Base-by-base conservation (phyloP, 35 echinoderm and acorn worm genomes). In the Apostichopus parvimensis region DNA sequence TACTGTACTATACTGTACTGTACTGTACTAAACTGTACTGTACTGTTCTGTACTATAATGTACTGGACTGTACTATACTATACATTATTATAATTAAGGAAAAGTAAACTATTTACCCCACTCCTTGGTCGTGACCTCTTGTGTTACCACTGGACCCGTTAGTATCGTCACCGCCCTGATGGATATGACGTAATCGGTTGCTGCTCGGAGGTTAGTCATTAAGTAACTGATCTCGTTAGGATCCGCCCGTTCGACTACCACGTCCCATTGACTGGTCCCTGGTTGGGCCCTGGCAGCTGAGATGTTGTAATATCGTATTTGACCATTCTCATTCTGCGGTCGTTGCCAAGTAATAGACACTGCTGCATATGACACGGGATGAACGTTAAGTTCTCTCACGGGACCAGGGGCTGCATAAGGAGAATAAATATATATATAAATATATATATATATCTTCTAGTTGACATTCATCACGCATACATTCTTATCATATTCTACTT, bases 131-230 rank as follows among this genome's bases (percentile, higher is more conserved):
- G 22, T 55, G 3, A 71, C 81, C 10, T 73, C 45, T 56, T 76
- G 57, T 5, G 62, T 64, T 20, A 60, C 87, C 1, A 81, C 45
- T 5, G 92, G 15, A 9, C 94, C 90, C 15, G 75, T 58, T 23
- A 76, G 10, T 54, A 89, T 84, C 13, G 94, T 92, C 5, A 88
- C 54, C 14, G 82, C 90, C 28, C 57, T 65, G 6, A 92, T 90
- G 81, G 92, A 70, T 11, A 96, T 87, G 12, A 83, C 12, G 72
- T 96, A 96, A 1, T 21, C 54, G 5, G 95, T 96, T 18, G 91
- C 78, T 0, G 95, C 93, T 9, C 54, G 34, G 6, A 96, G 87
- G 56, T 90, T 60, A 6, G 8, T 54, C 25, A 94, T 79, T n/a
- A 79, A 18, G 18, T 53, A 60, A 5, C 59, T 2, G 8, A 18